Evolutionary conservation across 2,888 invertebrate species (phyloP), one percentile per base, ranked within the genome.

Genomic region (Meliscaeva auricollis): DNA sequence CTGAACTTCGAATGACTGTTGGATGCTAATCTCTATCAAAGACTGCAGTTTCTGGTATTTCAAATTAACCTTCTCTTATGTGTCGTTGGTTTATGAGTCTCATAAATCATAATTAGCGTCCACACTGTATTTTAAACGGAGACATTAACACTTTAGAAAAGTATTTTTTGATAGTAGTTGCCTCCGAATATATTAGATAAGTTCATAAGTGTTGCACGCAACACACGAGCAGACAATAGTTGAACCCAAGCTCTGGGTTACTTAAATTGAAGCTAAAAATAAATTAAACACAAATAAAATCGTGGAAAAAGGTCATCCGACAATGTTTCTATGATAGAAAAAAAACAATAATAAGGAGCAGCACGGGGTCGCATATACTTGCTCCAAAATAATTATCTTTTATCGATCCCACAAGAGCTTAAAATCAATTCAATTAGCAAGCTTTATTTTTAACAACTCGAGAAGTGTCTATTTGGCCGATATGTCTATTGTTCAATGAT

Each of bases 71-170:
- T 32, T 17, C 11, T 32, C 7, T 64, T 11, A 46, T 48, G 32
- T 48, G 46, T 48, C 11, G 11, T 66, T 66, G 17, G 20, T 35
- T 50, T 50, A 50, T 35, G 22, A 38, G 6, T 35, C 13, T 20
- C 73, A 79, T 84, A 79, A 84, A 75, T 84, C 83, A 84, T 79
- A 79, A 84, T 84, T 84, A 84, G 64, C 46, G 64, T 78, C 64
- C 38, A 22, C 54, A 32, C 54, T 32, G 35, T 15, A 17, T 26
- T 41, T 2, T 4, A 46, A 26, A n/a, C 1, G 44, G 9, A 7
- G 44, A n/a, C 64, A 64, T 64, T 64, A 64, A 46, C 46, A 38
- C 64, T 46, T 17, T 13, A 38, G 46, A n/a, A 56, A 46, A 54
- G 68, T 62, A 11, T 30, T 69, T 56, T 72, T 41, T 73, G 48